Conservation (phyloP, 2,113 vertebrate genomes). For the Cervus canadensis region DNA sequence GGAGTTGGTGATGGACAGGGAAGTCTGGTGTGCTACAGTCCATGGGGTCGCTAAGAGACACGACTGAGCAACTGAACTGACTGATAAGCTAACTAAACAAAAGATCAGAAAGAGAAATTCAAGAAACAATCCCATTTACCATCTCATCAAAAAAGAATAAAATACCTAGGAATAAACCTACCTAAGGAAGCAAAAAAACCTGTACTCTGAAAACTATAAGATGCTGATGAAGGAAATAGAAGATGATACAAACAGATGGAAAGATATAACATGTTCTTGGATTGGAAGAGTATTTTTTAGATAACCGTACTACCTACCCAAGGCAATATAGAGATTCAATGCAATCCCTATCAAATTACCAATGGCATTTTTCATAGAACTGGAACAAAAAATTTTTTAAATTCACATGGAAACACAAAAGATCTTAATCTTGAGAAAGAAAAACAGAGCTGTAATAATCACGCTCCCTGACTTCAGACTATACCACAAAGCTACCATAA, state of each 20-base stretch:
- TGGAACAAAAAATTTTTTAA: background rate
- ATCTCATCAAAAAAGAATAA: background rate
- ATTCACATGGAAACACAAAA: background rate
- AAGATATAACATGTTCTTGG: background rate
- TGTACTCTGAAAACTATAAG: background rate
- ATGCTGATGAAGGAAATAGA: background rate
- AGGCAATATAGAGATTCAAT: background rate
- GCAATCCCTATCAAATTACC: background rate
- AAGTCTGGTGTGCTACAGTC: background rate
- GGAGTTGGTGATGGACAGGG: background rate
- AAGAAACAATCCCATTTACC: background rate
- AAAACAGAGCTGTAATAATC: background rate
- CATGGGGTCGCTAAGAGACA: background rate
- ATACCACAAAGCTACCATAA: background rate
- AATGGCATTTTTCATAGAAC: background rate
- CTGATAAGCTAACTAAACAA: background rate
- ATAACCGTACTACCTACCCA: background rate
- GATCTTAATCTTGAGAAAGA: background rate
- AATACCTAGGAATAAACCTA: background rate
- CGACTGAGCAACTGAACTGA: background rate
- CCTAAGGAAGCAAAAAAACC: background rate
- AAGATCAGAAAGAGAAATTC: background rate
- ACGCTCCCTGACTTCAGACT: background rate
- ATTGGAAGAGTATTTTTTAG: background rate
- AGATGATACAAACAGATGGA: background rate